Base-by-base conservation (phyloP, 2,797 vertebrate species). In the Muscicapa striata region DNA sequence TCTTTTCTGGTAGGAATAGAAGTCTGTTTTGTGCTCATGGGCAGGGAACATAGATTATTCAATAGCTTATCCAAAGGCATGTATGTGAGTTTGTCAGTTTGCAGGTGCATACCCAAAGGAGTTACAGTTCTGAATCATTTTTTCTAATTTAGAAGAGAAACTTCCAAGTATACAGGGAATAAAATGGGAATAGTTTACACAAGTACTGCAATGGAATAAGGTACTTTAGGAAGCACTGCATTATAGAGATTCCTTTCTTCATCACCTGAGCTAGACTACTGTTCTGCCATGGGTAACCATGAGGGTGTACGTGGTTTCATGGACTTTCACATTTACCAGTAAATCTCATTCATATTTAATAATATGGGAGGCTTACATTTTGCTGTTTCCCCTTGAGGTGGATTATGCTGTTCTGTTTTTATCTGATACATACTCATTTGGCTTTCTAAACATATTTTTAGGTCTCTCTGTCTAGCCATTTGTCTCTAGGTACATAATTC, bases 91-190 rank as follows among this genome's bases (percentile, higher is more conserved):
- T 48, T 54, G 30, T 66, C 73, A 24, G 48, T 80, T 89, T 54
- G 45, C 95, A 96, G 91, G 87, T 94, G 82, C 49, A 46, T 34
- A 43, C 93, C 34, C 87, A 85, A 87, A 85, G 75, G 91, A 74
- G 52, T 89, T 69, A n/a, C 8, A 68, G 10, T 70, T 82, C 48
- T 89, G 64, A 48, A 67, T 92, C 21, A 68, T 93, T 58, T 93
- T 90, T 72, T 66, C 38, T 78, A 62, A 77, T 81, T 85, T 74
- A 34, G 49, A 95, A 74, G 29, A 75, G 21, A 78, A 86, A 75
- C 20, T 82, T 90, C 16, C 41, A 76, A 79, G 24, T 62, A 27
- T 32, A 32, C 10, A 68, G 38, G 54, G 59, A 63, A 67, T 24
- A 66, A 93, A 87, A 63, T 57, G 26, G 57, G 54, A 89, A 46